These are phyloP conservation scores for Brachyistius frenatus DNA, from an alignment of 2,113 vertebrate species.

Conservation along the genomic window DNA sequence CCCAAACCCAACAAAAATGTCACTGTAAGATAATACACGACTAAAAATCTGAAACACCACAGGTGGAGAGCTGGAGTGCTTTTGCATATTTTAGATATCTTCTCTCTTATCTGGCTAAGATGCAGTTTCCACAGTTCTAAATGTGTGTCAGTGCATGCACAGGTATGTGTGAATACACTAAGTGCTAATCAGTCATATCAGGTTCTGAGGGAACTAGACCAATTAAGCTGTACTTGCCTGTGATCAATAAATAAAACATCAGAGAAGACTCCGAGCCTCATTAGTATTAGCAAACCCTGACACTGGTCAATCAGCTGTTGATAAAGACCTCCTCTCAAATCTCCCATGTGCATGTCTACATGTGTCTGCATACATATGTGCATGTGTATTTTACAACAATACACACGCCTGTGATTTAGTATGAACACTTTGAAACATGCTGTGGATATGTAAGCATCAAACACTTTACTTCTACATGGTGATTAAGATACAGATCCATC, in stretches of 20 bases:
- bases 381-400: conserved; percentile 47
- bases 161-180: conserved; percentile 18
- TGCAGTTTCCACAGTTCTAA: conserved; percentile 4
- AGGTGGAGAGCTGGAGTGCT: conserved; percentile 35
- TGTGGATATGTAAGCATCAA: conserved; percentile 40
- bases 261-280: conserved; percentile 69
- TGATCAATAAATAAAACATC: conserved; percentile 75
- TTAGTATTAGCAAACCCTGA: conserved; percentile 65
- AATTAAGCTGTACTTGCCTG: conserved; percentile 63
- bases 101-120: conserved; percentile 1
- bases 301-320: conserved; percentile 64
- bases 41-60: conserved; percentile 31
- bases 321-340: conserved; percentile 56
- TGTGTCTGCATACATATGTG: background rate
- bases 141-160: background rate
- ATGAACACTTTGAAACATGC: conserved; percentile 12
- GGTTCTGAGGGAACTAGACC: conserved; percentile 49
- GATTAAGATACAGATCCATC: conserved; percentile 31
- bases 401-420: conserved; percentile 11
- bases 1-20: conserved; percentile 44
- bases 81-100: conserved; percentile 1
- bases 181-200: conserved; percentile 49
- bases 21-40: conserved; percentile 52
- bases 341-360: conserved; percentile 34
- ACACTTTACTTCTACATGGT: conserved; percentile 26